Evolutionary conservation across 2,888 invertebrate genomes (phyloP), one percentile per base, ranked within the genome.

Genomic region (Iphiclides podalirius): DNA sequence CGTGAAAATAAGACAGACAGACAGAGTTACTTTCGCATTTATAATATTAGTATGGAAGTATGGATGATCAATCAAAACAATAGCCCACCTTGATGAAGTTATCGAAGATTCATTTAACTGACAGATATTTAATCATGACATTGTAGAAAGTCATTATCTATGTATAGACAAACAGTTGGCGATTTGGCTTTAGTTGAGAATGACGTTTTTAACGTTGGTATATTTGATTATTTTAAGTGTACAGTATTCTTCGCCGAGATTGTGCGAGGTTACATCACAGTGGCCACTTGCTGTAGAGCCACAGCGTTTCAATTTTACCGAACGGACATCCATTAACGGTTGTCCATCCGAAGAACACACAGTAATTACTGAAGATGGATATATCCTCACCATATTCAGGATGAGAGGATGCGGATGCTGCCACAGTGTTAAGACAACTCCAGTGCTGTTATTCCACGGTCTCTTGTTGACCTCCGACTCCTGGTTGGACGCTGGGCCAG

Each of bases 361-460:
- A 0, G 70, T 75, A 0, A 48, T 70, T 1, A 82, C 82, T 0
- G 72, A 77, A 35, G 83, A 83, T 55, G 82, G 81, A 35, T 83
- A 81, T 36, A 46, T 79, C 3, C 52, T 84, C 6, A 74, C 68
- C 0, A 53, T 78, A 35, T 79, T 79, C 48, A 65, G 77, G 33
- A 58, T 49, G 1, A 63, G 65, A 26, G 68, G 66, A 0, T 67
- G 44, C 17, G 64, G 66, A 4, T 78, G 77, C 46, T 16, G 54
- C 0, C 52, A 58, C 4, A 52, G 43, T 8, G 51, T 57, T 13
- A 65, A 55, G 16, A 52, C 54, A 8, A 66, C 72, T 0, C 83
- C 84, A 0, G 76, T 82, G 9, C 40, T 84, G 2, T 63, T 84
- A 13, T 73, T 79, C 75, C 84, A 81, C 49, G 84, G 84, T 1